These are phyloP conservation scores for Abrostola triplasia DNA, from an alignment of 2,888 invertebrate species.

Conservation along the genomic window DNA sequence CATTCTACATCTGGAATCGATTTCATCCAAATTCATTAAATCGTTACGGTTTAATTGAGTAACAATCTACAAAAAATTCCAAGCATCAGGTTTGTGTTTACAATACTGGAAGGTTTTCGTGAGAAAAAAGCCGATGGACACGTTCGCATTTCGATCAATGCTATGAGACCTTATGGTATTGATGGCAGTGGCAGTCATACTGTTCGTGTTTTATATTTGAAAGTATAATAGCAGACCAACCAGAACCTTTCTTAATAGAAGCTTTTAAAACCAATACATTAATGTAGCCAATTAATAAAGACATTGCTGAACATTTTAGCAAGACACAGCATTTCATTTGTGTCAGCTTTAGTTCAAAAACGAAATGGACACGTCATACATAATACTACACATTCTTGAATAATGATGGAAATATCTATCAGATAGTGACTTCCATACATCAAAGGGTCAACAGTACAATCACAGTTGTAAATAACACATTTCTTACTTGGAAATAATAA, in stretches of 20 bases:
- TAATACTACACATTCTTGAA: conserved; percentile 12
- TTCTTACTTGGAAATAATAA: conserved; percentile 50
- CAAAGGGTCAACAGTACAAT: conserved; percentile 42
- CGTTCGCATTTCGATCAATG: neutral
- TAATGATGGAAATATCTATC: conserved; percentile 4
- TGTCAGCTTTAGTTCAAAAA: neutral
- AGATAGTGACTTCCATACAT: conserved; percentile 45
- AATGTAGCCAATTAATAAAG: too few species aligned
- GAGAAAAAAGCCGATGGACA: neutral
- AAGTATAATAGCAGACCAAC: too few species aligned
- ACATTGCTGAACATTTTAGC: too few species aligned
- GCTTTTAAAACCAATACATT: too few species aligned
- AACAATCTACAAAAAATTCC: conserved; percentile 6
- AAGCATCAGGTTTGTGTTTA: conserved; percentile 1
- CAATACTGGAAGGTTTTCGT: conserved; percentile 1
- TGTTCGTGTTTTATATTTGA: too few species aligned
- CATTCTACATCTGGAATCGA: neutral
- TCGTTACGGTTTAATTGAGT: conserved; percentile 5
- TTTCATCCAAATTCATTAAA: conserved; percentile 6
- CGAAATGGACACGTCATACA: neutral
- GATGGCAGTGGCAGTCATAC: too few species aligned
- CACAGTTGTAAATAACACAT: conserved; percentile 57
- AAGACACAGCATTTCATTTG: too few species aligned
- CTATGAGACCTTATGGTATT: too few species aligned
- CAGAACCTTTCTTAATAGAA: too few species aligned